Evolutionary conservation across 2,113 vertebrate species (phyloP), one percentile per base, ranked within the genome.

Genomic region (Corvus cornix): DNA sequence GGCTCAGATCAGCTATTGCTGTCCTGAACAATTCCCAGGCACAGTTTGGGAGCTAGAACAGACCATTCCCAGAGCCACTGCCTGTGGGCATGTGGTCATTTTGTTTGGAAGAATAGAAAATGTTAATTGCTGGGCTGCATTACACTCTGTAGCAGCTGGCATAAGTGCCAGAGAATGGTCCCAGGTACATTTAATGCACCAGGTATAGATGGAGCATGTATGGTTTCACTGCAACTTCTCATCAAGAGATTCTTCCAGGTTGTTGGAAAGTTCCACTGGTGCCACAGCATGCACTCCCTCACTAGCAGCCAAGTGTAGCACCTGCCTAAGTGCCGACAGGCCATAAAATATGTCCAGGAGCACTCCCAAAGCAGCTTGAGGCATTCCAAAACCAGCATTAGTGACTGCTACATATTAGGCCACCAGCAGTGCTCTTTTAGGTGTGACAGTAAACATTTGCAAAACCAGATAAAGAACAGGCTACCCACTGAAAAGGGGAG

Each of bases 321-420:
- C 73, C 93, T 95, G 80, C 87, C n/a, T 24, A 37, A 69, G 81
- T 33, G 51, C 53, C 1, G 2, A 93, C 66, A 84, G 74, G 41
- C 49, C 69, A 83, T 91, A 73, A 93, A 94, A 72, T 46, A 82
- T 15, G 20, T 44, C 26, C 77, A 87, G 73, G 48, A 95, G 52
- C 44, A 21, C 60, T 81, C 73, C 44, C 60, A 87, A 31, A 82
- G 46, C 77, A 87, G 69, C 20, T 30, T 56, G 16, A 89, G 41
- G 37, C 53, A 22, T 60, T 78, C 52, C 73, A 67, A 90, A 87
- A 84, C 13, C 60, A 77, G 73, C 24, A 28, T n/a, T 46, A 51
- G 37, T 76, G 67, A 91, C 68, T 31, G 35, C 55, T 78, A 31
- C 16, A 41, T 53, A 72, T 11, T 8, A 49, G 39, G 58, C 72